A percentile compares a stretch with the other conserved stretches of the same genome.
Conservation (phyloP, 2,113 vertebrate species). For the Anser cygnoides region DNA sequence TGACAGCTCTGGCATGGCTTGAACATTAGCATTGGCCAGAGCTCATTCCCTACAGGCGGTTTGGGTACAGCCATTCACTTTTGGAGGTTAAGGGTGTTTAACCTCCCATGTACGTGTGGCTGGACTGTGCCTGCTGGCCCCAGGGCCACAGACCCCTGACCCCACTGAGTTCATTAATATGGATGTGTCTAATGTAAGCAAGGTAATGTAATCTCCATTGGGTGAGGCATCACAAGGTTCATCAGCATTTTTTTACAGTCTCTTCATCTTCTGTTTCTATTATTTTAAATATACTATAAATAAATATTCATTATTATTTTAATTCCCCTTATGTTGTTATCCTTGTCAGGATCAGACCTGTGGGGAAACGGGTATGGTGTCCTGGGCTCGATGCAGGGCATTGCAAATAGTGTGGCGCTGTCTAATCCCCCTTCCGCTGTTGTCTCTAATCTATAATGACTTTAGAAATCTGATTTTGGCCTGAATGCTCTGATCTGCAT, state of each 20-base stretch:
- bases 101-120: rapidly evolving
- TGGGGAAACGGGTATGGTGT: background rate
- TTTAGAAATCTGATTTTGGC: conserved; percentile 35
- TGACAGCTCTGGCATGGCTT: background rate
- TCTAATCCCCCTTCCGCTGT: background rate
- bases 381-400: background rate
- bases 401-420: background rate
- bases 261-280: background rate
- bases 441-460: conserved; percentile 18
- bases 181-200: background rate
- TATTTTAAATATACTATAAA: background rate
- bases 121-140: background rate
- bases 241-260: background rate
- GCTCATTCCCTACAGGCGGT: background rate
- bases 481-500: background rate
- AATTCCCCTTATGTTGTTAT: background rate
- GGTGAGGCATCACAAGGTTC: too few species aligned
- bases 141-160: background rate
- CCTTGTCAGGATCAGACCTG: background rate
- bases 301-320: background rate
- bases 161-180: background rate
- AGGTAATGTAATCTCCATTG: background rate
- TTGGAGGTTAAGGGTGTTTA: background rate
- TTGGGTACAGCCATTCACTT: background rate
- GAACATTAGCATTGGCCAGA: background rate